Percentiles rank a stretch among this genome's conserved stretches.
These are phyloP conservation scores for Hapalemur alaotrensis DNA, from an alignment of 2,797 vertebrate genomes.

Conservation along the genomic window DNA sequence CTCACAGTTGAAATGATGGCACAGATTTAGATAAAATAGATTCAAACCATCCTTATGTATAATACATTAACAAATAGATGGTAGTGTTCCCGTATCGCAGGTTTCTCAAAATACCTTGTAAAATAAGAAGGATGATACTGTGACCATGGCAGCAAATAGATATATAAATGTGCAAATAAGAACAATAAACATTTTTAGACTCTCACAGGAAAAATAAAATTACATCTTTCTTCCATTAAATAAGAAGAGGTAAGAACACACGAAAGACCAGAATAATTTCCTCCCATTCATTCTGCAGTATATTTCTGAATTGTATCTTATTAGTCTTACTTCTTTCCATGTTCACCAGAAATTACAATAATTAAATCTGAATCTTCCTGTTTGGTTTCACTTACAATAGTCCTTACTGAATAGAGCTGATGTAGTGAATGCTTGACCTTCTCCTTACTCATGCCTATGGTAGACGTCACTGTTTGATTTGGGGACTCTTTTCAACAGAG, in stretches of 20 bases:
- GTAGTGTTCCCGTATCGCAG: neutral
- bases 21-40: constrained; percentile 58
- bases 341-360: neutral
- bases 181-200: neutral
- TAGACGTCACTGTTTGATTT: neutral
- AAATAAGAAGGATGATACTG: constrained; percentile 10
- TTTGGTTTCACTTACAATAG: neutral
- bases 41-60: constrained; percentile 53
- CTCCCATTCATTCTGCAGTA: neutral
- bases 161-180: neutral
- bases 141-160: constrained; percentile 17
- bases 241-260: neutral
- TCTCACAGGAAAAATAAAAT: constrained; percentile 4
- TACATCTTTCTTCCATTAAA: neutral
- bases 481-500: neutral
- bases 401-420: neutral
- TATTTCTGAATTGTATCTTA: neutral
- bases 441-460: neutral
- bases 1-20: constrained; percentile 44
- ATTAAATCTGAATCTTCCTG: neutral
- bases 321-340: neutral
- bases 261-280: neutral
- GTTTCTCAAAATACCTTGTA: constrained; percentile 50
- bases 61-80: constrained; percentile 62
- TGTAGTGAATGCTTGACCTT: neutral